Percentiles rank a stretch among this genome's conserved stretches.
Evolutionary conservation across 2,888 invertebrate species (phyloP).

Genomic region (Cataglyphis albicans): DNA sequence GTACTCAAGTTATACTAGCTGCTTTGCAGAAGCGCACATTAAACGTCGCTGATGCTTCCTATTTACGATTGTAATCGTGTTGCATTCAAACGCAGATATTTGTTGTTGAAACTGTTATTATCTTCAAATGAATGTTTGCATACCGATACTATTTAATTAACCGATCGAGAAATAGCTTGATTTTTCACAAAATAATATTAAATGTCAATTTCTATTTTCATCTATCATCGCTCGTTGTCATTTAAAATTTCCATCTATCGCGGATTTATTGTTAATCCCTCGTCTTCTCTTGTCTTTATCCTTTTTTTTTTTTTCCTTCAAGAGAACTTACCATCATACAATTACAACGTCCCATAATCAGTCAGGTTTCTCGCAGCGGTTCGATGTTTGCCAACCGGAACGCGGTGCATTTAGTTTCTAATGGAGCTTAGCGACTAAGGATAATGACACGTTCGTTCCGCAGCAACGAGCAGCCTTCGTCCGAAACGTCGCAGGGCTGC

Average conservation of each 20-base stretch:
- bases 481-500: constrained; percentile 45
- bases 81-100: constrained; percentile 12
- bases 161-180: not conserved
- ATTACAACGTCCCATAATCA: constrained; percentile 68
- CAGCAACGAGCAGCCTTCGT: constrained; percentile 43
- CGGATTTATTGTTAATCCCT: not conserved
- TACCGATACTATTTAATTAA: not conserved
- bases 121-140: not conserved
- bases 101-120: not conserved
- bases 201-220: not conserved
- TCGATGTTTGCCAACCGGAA: constrained; percentile 55
- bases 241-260: not conserved
- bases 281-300: not conserved
- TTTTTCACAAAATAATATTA: not conserved
- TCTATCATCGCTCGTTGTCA: not conserved
- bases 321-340: constrained; percentile 48
- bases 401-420: constrained; percentile 64
- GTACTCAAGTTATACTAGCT: constrained; percentile 40
- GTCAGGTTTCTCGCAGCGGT: constrained; percentile 50
- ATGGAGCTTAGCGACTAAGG: constrained; percentile 65
- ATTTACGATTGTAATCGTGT: constrained; percentile 34
- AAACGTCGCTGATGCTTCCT: constrained; percentile 36
- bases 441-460: constrained; percentile 71
- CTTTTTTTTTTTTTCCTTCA: constrained; percentile 4
- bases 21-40: constrained; percentile 32